Evolutionary conservation across 2,888 invertebrate genomes (phyloP), one percentile per base, ranked within the genome.

Genomic region (Pollenia griseotomentosa): DNA sequence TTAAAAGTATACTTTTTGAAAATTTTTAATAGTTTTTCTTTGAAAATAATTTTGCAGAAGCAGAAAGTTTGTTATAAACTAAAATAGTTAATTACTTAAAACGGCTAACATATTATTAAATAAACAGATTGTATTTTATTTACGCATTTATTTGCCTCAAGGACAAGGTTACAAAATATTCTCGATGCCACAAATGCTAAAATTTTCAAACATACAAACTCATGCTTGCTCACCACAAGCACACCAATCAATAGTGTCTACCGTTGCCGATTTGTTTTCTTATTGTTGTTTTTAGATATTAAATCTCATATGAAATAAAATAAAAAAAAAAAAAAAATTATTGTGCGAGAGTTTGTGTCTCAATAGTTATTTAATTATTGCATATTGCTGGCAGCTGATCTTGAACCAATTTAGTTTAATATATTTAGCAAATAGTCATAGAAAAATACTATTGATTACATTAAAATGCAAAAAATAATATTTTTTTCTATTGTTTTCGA

Each of bases 331-430:
- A 61, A 33, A 55, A 51, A 11, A 40, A 4, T 2, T 23, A 53
- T 59, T 82, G 63, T 19, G 42, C 63, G 44, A 33, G 40, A 73
- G 53, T 70, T 51, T 70, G 42, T 63, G 48, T 74, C 66, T 81
- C 73, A 74, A 81, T 65, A 81, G 63, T 73, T 81, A 73, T 65
- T 81, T 78, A 78, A 78, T 78, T 83, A 59, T 33, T 33, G 33
- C 33, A 33, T 84, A 73, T 71, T 53, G 61, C 74, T 85, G 53
- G 86, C 70, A 68, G 65, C 87, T 84, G 87, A 87, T 87, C 87
- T 87, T 87, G 87, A 87, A 81, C 87, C 75, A 87, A 87, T 86
- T 86, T 86, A 74, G 66, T 59, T 74, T 74, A 83, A 83, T 77
- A 61, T 70, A 33, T 61, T 80, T 63, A 55, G 51, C 51, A 59